These are phyloP conservation scores for Bemisia tabaci DNA, from an alignment of 1,140 invertebrate genomes.

Conservation along the genomic window DNA sequence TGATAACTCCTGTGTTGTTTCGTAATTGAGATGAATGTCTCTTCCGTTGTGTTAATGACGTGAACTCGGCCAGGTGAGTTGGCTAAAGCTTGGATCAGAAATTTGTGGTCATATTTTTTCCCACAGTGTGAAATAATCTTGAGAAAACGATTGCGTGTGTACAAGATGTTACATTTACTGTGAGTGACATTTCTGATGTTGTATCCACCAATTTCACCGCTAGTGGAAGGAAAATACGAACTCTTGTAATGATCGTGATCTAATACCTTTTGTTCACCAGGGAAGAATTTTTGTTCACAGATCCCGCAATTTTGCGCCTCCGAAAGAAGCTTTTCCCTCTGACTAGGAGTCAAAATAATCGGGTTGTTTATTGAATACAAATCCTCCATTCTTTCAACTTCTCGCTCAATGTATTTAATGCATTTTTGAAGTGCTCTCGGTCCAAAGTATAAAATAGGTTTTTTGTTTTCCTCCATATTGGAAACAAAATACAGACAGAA, in stretches of 20 bases:
- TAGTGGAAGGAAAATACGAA: background rate
- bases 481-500: background rate
- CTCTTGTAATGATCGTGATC: background rate
- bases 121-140: background rate
- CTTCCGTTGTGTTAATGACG: background rate
- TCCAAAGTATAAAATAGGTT: background rate
- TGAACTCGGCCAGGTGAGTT: background rate
- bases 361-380: background rate
- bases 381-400: background rate
- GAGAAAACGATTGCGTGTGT: background rate
- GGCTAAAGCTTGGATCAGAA: background rate
- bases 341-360: background rate
- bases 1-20: background rate
- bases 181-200: background rate
- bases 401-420: background rate
- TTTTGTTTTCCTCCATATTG: background rate
- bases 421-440: conserved; percentile 3
- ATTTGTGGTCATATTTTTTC: background rate
- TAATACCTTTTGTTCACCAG: background rate
- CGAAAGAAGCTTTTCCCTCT: background rate
- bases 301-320: background rate
- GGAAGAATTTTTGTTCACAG: background rate
- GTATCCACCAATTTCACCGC: background rate
- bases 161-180: background rate
- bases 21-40: conserved; percentile 1